phyloP scores from a whole-genome alignment of 1,140 invertebrate genomes.

The Nylanderia fulva region DNA sequence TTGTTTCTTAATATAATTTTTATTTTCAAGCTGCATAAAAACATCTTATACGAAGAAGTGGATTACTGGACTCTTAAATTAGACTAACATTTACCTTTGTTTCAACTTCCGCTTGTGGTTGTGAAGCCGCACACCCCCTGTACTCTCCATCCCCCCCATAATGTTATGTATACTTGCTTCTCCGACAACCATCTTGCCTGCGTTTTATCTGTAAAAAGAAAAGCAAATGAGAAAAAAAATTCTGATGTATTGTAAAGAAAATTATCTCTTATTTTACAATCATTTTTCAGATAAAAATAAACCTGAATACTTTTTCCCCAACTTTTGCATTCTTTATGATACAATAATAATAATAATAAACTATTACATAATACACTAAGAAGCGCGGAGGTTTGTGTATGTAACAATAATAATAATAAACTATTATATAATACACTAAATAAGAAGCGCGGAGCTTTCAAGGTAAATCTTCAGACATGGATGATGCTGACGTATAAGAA shows the following conservation, averaged over 20 bases:
- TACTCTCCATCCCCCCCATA: slow-evolving; percentile 94
- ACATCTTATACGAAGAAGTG: not conserved
- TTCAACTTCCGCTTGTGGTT: slow-evolving; percentile 93
- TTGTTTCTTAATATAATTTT: not conserved
- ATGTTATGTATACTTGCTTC: slow-evolving; percentile 92
- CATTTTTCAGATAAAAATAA: not conserved
- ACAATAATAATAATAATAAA: too few species aligned
- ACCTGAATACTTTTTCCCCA: too few species aligned
- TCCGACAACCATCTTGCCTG: slow-evolving; percentile 90
- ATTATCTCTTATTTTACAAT: not conserved
- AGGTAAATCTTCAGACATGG: too few species aligned
- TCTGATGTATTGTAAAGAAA: not conserved
- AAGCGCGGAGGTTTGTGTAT: too few species aligned
- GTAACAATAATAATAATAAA: too few species aligned
- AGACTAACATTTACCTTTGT: slow-evolving; percentile 88
- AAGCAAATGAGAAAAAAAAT: not conserved
- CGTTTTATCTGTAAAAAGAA: slow-evolving; percentile 67
- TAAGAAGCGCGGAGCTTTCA: too few species aligned
- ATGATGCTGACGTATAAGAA: too few species aligned
- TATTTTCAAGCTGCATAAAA: not conserved
- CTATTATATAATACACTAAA: too few species aligned
- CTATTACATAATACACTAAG: too few species aligned
- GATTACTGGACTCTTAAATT: not conserved
- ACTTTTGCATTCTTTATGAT: too few species aligned
- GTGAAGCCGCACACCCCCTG: slow-evolving; percentile 92